Evolutionary conservation across 1,140 invertebrate genomes (phyloP).

Genomic region (Drosophila bocki): DNA sequence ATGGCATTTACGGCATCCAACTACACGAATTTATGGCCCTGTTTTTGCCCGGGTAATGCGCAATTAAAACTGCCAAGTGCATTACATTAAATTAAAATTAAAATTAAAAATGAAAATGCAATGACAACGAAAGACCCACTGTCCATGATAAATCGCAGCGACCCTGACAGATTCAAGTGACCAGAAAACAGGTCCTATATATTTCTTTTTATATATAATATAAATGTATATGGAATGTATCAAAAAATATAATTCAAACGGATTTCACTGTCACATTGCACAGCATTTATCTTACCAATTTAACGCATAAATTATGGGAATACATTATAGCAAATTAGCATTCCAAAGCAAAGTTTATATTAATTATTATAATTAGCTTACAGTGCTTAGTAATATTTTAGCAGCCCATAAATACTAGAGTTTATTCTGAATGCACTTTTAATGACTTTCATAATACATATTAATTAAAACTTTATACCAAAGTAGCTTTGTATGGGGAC

Average conservation of each 20-base stretch:
- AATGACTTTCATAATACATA: slow-evolving; percentile 21
- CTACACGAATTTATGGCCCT: slow-evolving; percentile 74
- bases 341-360: slow-evolving; percentile 1
- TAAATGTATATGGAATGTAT: slow-evolving; percentile 6
- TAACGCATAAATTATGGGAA: not conserved
- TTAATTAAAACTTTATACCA: slow-evolving; percentile 31
- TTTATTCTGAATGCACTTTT: slow-evolving; percentile 14
- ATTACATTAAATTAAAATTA: slow-evolving; percentile 78
- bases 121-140: slow-evolving; percentile 25
- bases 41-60: slow-evolving; percentile 66
- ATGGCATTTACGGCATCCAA: slow-evolving; percentile 73
- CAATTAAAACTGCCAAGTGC: slow-evolving; percentile 79
- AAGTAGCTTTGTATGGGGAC: not conserved
- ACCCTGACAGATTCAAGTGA: slow-evolving; percentile 43
- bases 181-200: slow-evolving; percentile 34
- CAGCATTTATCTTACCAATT: slow-evolving; percentile 15
- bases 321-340: slow-evolving; percentile 17
- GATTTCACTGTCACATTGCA: slow-evolving; percentile 4
- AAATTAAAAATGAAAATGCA: slow-evolving; percentile 50
- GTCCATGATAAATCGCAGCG: slow-evolving; percentile 44
- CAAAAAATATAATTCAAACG: slow-evolving; percentile 23
- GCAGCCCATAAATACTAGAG: slow-evolving; percentile 23
- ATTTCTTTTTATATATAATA: not conserved
- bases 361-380: slow-evolving; percentile 31
- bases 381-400: slow-evolving; percentile 23